Base-by-base conservation (phyloP, 2,797 vertebrate species). In the Neoniphon sammara region DNA sequence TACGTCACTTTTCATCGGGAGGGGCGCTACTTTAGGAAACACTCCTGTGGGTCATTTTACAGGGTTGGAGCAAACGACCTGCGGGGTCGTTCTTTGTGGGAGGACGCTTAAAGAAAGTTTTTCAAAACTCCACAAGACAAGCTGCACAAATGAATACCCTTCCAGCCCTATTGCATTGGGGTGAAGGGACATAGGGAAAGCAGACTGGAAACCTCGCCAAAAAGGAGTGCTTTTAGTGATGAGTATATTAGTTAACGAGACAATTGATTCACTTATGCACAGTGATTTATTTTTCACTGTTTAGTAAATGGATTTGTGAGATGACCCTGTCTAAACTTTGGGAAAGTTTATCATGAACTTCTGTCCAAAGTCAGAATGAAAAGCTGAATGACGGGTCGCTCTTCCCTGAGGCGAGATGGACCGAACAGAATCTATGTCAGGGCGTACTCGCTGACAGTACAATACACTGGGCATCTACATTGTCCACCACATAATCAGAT, bases 401-500 rank as follows among this genome's bases (percentile, higher is more conserved):
- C 47, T 2, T 11, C 47, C 36, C 10, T 8, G 72, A 80, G 83
- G 83, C 82, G 73, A 0, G 1, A 27, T 11, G 56, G 65, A 44
- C 57, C 80, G 71, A 81, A 79, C 70, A 63, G 75, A 80, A 70
- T 80, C 78, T 61, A 64, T 73, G 53, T 56, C 58, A 66, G 69
- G 54, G 44, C 65, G 82, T 66, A 39, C 65, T 84, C 7, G 4
- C 47, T 75, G 76, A 74, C 80, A 77, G 52, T 68, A 21, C 0
- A 23, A 74, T 44, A 27, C 7, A 42, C 53, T 86, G 70, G 75
- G 66, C 70, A 15, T 78, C 60, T 68, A 60, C 78, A 81, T 72
- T 80, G 77, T 87, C 47, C 36, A 66, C 47, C 70, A 23, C 69
- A 90, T 66, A 85, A 82, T 89, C 67, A 27, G 57, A 82, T 83